A percentile compares a stretch with the other conserved stretches of the same genome.
phyloP scores from a whole-genome alignment of 2,797 vertebrate species.

The Urophycis tenuis region DNA sequence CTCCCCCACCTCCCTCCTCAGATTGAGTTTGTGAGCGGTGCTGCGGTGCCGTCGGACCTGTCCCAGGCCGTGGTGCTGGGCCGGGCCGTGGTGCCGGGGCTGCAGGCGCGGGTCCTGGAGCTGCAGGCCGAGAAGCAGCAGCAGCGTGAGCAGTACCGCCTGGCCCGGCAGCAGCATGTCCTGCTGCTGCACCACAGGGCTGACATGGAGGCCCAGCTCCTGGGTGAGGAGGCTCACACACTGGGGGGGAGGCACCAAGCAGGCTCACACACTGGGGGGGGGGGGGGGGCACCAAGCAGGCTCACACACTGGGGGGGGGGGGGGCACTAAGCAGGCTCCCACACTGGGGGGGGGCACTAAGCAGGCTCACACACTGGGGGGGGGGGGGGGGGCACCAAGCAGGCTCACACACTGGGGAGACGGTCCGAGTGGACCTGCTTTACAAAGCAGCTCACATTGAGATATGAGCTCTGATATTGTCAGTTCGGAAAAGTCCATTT shows the following conservation, averaged over 20 bases:
- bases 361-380: no score
- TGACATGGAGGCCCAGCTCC: constrained; percentile 70
- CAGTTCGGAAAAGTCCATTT: no score
- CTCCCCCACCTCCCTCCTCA: constrained; percentile 6
- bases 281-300: no score
- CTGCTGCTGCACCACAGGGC: constrained; percentile 72
- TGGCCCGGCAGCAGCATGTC: constrained; percentile 69
- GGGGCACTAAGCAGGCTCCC: no score
- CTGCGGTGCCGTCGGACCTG: constrained; percentile 70
- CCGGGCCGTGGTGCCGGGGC: constrained; percentile 60
- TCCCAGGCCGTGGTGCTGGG: constrained; percentile 75
- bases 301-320: no score
- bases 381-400: no score
- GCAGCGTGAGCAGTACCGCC: constrained; percentile 70
- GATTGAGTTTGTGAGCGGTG: constrained; percentile 69
- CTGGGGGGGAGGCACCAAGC: neutral
- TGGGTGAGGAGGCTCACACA: constrained; percentile 52
- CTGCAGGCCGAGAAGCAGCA: constrained; percentile 71
- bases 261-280: neutral
- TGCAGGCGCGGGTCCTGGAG: constrained; percentile 72
- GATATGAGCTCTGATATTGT: no score
- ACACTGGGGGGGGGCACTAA: no score
- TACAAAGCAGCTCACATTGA: no score
- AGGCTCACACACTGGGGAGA: no score
- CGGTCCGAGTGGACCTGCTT: no score